These are phyloP conservation scores for Miniopterus natalensis DNA, from an alignment of 2,113 vertebrate species.

Conservation along the genomic window DNA sequence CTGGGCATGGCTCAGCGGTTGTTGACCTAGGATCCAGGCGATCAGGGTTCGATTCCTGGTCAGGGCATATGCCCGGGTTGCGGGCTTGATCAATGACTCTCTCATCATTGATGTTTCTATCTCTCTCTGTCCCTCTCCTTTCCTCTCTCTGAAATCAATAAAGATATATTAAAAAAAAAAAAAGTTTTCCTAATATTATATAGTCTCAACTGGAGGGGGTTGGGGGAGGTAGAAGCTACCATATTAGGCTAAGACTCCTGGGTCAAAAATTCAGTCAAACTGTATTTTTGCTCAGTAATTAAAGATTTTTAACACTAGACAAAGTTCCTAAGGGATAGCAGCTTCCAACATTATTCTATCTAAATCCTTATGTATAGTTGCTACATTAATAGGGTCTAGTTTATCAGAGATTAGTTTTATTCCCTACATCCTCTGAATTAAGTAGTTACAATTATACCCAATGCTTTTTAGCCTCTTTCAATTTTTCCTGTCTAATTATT, in stretches of 20 bases:
- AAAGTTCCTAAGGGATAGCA: background rate
- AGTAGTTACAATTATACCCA: background rate
- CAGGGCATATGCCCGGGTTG: too few species aligned
- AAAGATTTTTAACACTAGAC: constrained; percentile 39
- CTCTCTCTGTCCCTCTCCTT: too few species aligned
- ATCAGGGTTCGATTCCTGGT: too few species aligned
- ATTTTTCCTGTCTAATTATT: constrained; percentile 49
- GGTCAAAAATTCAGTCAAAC: background rate
- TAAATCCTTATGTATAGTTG: background rate
- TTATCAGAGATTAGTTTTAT: constrained; percentile 8
- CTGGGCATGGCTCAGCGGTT: too few species aligned
- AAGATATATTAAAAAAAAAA: too few species aligned
- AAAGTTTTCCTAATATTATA: background rate
- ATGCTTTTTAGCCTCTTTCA: background rate
- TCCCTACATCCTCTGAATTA: background rate
- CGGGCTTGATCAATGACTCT: too few species aligned
- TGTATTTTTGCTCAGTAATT: background rate
- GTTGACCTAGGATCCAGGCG: too few species aligned
- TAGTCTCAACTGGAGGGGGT: background rate
- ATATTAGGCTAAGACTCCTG: background rate
- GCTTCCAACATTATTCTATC: background rate
- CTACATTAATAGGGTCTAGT: constrained; percentile 22
- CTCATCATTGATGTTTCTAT: too few species aligned
- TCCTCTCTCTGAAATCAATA: too few species aligned
- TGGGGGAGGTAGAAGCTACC: background rate